Conservation (phyloP, 2,113 vertebrate species). For the Elachura formosa region DNA sequence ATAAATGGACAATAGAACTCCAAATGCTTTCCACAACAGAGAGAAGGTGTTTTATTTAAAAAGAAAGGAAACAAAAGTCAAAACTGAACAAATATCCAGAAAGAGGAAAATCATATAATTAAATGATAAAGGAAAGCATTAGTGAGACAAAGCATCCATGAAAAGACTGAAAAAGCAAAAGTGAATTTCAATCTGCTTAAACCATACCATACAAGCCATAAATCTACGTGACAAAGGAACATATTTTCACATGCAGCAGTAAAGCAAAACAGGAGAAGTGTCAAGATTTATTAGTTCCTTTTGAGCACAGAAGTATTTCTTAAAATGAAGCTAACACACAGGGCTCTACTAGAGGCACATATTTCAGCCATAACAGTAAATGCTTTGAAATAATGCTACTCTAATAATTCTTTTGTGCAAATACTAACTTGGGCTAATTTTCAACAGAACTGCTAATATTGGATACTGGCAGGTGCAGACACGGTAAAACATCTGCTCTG, state of each 20-base stretch:
- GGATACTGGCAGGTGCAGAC: not conserved
- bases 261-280: not conserved
- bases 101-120: not conserved
- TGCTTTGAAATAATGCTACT: not conserved
- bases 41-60: rapidly evolving
- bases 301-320: not conserved
- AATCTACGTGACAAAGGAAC: not conserved
- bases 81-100: not conserved
- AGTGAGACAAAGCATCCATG: not conserved
- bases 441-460: not conserved
- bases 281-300: not conserved
- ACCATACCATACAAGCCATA: not conserved
- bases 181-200: not conserved
- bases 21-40: not conserved
- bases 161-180: not conserved
- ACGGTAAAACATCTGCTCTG: not conserved
- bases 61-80: not conserved
- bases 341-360: not conserved
- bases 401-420: not conserved
- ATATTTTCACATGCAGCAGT: not conserved
- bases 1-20: not conserved
- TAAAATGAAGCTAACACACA: not conserved
- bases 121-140: not conserved
- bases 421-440: not conserved
- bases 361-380: not conserved